These are phyloP conservation scores for Leptinotarsa peninsularis DNA, from an alignment of 2,888 invertebrate genomes.

Conservation along the genomic window DNA sequence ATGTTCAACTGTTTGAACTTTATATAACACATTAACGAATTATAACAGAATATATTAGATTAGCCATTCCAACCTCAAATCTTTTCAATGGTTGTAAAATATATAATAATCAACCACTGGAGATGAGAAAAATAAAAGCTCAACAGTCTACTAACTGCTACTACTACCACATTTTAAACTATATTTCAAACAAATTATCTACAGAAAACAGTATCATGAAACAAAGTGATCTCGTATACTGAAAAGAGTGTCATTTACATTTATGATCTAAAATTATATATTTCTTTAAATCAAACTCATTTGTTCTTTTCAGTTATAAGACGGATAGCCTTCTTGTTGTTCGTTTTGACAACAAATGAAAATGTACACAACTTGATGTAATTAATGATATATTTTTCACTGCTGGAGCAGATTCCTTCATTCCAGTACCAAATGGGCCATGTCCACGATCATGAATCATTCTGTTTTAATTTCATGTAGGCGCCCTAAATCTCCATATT, in stretches of 20 bases:
- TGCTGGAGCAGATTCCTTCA: conserved; percentile 62
- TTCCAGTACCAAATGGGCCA: conserved; percentile 79
- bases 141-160: too few species aligned
- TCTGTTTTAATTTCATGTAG: conserved; percentile 98
- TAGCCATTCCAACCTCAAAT: too few species aligned
- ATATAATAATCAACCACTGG: too few species aligned
- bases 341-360: neutral
- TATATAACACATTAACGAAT: too few species aligned
- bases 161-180: conserved; percentile 9
- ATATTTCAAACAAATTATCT: conserved; percentile 26
- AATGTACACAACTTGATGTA: neutral
- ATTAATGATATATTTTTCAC: neutral
- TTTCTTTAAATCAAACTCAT: neutral
- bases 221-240: neutral
- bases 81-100: too few species aligned
- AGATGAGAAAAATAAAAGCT: too few species aligned
- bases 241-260: neutral
- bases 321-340: too few species aligned
- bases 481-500: conserved; percentile 97
- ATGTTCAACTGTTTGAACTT: too few species aligned
- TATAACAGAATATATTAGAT: too few species aligned
- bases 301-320: neutral
- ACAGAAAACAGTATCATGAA: neutral
- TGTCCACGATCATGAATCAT: conserved; percentile 97
- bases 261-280: neutral